Evolutionary conservation across 2,797 vertebrate species (phyloP).

Genomic region (Anguilla megastoma): DNA sequence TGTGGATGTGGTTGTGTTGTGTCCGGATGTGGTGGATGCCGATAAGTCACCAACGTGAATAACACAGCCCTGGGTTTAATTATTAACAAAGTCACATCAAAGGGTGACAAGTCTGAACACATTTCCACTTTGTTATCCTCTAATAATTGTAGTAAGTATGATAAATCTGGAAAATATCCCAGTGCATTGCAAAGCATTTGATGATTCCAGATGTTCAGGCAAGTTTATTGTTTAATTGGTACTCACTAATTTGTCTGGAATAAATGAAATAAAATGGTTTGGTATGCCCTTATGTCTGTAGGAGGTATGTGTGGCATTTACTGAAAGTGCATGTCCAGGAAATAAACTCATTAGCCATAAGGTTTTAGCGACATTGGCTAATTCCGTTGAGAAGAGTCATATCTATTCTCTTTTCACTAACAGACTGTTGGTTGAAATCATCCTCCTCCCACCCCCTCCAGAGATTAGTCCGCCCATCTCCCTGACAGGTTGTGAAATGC

Average conservation of each 20-base stretch:
- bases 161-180: background rate
- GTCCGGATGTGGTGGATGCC: background rate
- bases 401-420: no score
- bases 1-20: no score
- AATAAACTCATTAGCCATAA: background rate
- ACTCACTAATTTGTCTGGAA: background rate
- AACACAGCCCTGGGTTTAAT: background rate
- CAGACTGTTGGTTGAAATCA: no score
- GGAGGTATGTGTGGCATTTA: background rate
- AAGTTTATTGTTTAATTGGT: background rate
- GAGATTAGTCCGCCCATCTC: background rate
- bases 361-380: background rate
- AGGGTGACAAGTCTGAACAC: background rate
- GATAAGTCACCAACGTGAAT: conserved; percentile 1
- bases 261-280: background rate
- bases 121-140: background rate
- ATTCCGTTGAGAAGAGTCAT: background rate
- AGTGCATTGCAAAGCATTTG: background rate
- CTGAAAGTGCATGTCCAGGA: background rate
- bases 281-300: background rate
- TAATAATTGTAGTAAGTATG: background rate
- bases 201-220: background rate
- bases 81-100: background rate
- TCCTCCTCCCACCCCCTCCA: no score
- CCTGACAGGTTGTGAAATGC: conserved; percentile 16